Conservation (phyloP, 2,113 vertebrate species). For the Vombatus ursinus region DNA sequence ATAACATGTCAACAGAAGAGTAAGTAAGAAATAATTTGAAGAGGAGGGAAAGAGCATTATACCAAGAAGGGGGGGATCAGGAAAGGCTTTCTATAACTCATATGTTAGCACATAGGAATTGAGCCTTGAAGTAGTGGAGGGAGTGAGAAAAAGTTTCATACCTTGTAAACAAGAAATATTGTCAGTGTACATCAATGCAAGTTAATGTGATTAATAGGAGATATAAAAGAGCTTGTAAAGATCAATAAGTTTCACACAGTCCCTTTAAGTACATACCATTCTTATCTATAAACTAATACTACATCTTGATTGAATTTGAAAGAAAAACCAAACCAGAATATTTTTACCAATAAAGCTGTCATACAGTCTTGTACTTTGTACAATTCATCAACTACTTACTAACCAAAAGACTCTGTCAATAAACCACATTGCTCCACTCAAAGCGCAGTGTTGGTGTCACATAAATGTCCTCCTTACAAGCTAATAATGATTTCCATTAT, state of each 20-base stretch:
- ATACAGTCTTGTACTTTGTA: conserved; percentile 61
- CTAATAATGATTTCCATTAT: conserved; percentile 79
- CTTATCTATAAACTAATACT: conserved; percentile 48
- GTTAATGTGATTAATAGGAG: neutral
- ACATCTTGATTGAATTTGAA: conserved; percentile 44
- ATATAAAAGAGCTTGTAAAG: neutral
- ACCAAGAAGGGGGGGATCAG: neutral
- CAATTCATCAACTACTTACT: conserved; percentile 51
- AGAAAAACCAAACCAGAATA: conserved; percentile 51
- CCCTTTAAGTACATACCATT: neutral
- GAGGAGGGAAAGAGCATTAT: neutral
- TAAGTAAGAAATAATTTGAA: neutral
- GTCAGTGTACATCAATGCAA: neutral
- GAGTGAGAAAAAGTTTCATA: neutral
- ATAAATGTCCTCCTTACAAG: conserved; percentile 63
- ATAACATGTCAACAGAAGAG: neutral
- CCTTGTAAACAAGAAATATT: neutral
- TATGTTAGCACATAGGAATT: neutral
- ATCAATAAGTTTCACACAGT: neutral
- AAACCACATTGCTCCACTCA: conserved; percentile 74
- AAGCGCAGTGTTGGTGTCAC: conserved; percentile 50
- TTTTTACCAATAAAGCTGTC: conserved; percentile 64
- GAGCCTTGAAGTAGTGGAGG: neutral
- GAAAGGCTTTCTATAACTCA: neutral
- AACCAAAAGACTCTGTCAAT: conserved; percentile 75